Conservation (phyloP, 2,113 vertebrate species). For the Oreochromis aureus region DNA sequence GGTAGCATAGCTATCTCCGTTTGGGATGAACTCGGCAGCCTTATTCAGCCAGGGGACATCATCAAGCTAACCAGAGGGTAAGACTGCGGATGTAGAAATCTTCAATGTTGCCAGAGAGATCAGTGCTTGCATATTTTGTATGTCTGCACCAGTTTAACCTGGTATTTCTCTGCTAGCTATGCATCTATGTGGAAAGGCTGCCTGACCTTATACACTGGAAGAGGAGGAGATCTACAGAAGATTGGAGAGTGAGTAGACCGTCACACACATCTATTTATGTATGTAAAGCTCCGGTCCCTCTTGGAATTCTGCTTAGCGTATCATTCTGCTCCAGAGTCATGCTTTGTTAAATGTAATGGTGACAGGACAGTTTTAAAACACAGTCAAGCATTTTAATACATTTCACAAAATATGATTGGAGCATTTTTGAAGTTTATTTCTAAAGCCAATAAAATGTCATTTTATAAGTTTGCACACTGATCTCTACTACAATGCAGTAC, state of each 20-base stretch:
- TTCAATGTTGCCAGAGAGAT: not conserved
- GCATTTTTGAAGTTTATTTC: not conserved
- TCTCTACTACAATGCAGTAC: not conserved
- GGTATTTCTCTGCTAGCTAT: slow-evolving; percentile 73
- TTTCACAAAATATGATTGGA: not conserved
- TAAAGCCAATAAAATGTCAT: not conserved
- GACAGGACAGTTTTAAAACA: not conserved
- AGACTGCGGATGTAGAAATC: not conserved
- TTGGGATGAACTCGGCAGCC: slow-evolving; percentile 96
- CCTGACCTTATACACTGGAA: slow-evolving; percentile 93
- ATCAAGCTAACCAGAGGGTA: slow-evolving; percentile 97
- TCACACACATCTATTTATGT: not conserved
- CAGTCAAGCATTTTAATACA: not conserved
- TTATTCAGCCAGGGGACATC: slow-evolving; percentile 95
- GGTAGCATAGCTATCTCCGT: slow-evolving; percentile 97
- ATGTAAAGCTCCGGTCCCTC: not conserved
- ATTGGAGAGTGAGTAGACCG: slow-evolving; percentile 93
- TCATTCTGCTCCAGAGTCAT: not conserved
- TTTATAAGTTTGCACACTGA: not conserved
- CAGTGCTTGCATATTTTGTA: not conserved
- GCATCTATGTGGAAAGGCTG: slow-evolving; percentile 98
- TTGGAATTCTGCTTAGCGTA: not conserved
- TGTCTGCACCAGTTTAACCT: not conserved
- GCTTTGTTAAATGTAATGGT: not conserved
- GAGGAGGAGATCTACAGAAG: slow-evolving; percentile 96